Evolutionary conservation across 2,797 vertebrate species (phyloP), one percentile per base, ranked within the genome.

Genomic region (Rhabdomys pumilio): DNA sequence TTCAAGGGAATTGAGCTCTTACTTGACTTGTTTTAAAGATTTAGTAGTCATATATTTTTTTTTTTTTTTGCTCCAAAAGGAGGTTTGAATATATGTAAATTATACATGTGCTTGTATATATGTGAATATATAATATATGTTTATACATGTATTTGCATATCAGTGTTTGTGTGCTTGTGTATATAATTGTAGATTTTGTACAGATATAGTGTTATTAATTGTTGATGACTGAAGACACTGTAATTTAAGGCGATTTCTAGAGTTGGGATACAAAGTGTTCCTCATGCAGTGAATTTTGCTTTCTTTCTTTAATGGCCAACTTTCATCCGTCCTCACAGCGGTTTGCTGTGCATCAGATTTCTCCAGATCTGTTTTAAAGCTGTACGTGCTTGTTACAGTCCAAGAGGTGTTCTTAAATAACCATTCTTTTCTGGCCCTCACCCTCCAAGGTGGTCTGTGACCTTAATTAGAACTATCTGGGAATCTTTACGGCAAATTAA

Each of bases 401-500:
- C 89, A 88, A 93, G 82, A 96, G 83, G 93, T 97, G 92, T 85
- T 97, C 95, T 96, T 97, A 89, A 65, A 89, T 88, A 61, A 80
- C 89, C 96, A 57, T 92, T 94, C 75, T 80, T 91, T 93, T 34
- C 92, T 34, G 29, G 69, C 89, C 55, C n/a, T 95, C 77, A 17
- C 80, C 96, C 97, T 96, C 96, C 85, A 97, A 85, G 98, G 98
- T 98, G 98, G 98, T 98, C 98, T 98, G 77, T 81, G 65, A 93
- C 93, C 96, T 96, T 98, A 98, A 98, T 98, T 97, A 98, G 96
- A 97, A 92, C 77, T 96, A 91, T 92, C 34, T 90, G 59, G 59
- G 83, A 97, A 90, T 93, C 95, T 98, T 97, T 97, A 98, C 47
- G 96, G 97, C 97, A 85, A 97, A 97, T 98, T 98, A 98, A 98